Evolutionary conservation across 2,113 vertebrate genomes (phyloP).

Genomic region (Pteruthius melanotis): DNA sequence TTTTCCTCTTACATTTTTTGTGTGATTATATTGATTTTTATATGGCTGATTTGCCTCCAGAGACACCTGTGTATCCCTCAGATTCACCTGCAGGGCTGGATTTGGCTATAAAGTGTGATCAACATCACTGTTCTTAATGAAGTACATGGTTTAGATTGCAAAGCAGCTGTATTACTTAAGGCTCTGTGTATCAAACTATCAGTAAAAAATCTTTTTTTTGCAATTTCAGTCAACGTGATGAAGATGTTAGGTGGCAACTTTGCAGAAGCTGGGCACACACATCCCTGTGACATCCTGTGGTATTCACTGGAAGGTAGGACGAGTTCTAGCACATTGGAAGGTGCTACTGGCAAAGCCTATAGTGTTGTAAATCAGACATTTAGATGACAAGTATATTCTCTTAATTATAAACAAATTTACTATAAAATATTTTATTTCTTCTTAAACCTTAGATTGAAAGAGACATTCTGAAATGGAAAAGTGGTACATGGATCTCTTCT

Average conservation of each 20-base stretch:
- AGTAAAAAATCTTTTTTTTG: neutral
- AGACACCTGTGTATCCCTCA: neutral
- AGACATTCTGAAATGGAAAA: neutral
- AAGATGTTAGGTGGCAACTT: neutral
- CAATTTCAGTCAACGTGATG: neutral
- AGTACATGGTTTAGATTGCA: neutral
- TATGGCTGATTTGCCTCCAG: neutral
- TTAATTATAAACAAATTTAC: neutral
- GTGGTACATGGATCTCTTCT: neutral
- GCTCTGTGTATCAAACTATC: neutral
- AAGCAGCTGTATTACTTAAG: neutral
- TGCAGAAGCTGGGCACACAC: neutral
- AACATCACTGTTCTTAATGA: fast-evolving
- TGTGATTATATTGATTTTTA: neutral
- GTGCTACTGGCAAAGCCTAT: neutral
- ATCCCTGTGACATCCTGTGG: neutral
- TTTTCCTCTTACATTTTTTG: neutral
- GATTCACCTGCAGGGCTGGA: neutral
- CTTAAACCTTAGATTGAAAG: neutral
- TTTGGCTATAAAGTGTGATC: neutral
- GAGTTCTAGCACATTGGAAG: neutral
- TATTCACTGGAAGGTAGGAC: neutral
- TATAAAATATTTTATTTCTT: neutral
- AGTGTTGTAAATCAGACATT: neutral
- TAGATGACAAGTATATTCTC: neutral